These are phyloP conservation scores for Bathynomus jamesi DNA, from an alignment of 1,140 invertebrate species.

Conservation along the genomic window DNA sequence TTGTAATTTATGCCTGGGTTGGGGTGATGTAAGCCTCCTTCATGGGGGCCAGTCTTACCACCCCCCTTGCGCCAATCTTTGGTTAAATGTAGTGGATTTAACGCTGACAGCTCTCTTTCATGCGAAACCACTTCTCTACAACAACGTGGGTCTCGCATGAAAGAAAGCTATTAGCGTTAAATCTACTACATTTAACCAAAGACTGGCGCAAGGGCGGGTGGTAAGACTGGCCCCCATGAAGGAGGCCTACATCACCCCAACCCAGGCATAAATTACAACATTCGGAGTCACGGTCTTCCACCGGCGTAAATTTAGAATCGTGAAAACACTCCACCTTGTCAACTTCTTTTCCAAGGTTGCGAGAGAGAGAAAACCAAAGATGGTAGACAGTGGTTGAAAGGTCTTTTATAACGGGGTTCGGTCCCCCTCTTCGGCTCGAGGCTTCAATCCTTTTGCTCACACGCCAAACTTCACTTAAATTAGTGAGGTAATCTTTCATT, in stretches of 20 bases:
- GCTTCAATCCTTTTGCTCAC: not conserved
- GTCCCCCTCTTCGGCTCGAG: not conserved
- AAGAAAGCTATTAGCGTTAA: not conserved
- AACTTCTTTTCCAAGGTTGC: not conserved
- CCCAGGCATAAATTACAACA: not conserved
- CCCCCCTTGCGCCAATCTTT: not conserved
- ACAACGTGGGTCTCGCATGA: no score
- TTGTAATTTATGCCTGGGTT: not conserved
- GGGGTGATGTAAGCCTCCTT: not conserved
- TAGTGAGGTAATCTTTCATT: not conserved
- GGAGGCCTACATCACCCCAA: not conserved
- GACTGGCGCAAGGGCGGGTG: not conserved
- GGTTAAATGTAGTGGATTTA: not conserved
- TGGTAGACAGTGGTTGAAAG: not conserved
- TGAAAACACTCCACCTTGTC: no score
- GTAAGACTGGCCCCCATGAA: not conserved
- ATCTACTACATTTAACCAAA: not conserved
- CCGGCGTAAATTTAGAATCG: no score
- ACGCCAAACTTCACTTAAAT: not conserved
- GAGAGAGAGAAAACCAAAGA: not conserved
- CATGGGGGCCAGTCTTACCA: not conserved
- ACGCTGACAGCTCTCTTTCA: not conserved
- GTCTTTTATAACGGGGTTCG: not conserved
- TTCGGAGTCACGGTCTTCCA: no score
- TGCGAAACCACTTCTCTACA: no score